A percentile compares a stretch with the other conserved stretches of the same genome.
Conservation (phyloP, 1,140 invertebrate genomes). For the Danaus melanippus region DNA sequence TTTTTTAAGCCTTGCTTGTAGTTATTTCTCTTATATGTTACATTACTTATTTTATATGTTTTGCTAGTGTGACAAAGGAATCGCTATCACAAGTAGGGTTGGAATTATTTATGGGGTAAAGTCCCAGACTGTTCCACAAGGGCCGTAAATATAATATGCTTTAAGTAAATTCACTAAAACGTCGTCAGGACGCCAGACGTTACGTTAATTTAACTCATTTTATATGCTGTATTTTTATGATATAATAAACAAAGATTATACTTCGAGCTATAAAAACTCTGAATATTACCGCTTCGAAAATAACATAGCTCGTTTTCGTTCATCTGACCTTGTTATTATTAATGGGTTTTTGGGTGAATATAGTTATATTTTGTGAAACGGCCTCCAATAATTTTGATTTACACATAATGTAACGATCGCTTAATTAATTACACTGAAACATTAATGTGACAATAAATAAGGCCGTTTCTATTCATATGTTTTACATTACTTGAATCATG, state of each 20-base stretch:
- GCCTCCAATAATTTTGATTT: too few relatives aligned
- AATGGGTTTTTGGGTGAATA: too few relatives aligned
- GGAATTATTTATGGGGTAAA: slow-evolving; percentile 57
- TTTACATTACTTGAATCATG: too few relatives aligned
- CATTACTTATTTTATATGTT: too few relatives aligned
- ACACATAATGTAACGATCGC: too few relatives aligned
- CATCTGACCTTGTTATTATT: too few relatives aligned
- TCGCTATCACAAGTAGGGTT: slow-evolving; percentile 32
- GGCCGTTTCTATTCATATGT: too few relatives aligned
- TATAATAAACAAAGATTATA: slow-evolving; percentile 20
- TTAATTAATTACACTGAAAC: too few relatives aligned
- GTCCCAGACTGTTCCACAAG: slow-evolving; percentile 41
- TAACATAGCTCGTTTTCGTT: too few relatives aligned
- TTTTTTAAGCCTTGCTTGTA: slow-evolving; percentile 25
- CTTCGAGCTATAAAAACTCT: slow-evolving; percentile 13
- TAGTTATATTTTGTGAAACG: too few relatives aligned
- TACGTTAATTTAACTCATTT: slow-evolving; percentile 17
- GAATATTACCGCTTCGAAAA: too few relatives aligned
- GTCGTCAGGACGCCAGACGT: slow-evolving; percentile 4
- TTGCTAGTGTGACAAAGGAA: slow-evolving; percentile 35
- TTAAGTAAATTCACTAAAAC: slow-evolving; percentile 12
- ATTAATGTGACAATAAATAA: too few relatives aligned
- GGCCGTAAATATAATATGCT: slow-evolving; percentile 39
- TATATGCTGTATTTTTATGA: slow-evolving; percentile 17
- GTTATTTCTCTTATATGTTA: slow-evolving; percentile 10